Evolutionary conservation across 2,797 vertebrate genomes (phyloP).

Genomic region (Austrolebias charrua): DNA sequence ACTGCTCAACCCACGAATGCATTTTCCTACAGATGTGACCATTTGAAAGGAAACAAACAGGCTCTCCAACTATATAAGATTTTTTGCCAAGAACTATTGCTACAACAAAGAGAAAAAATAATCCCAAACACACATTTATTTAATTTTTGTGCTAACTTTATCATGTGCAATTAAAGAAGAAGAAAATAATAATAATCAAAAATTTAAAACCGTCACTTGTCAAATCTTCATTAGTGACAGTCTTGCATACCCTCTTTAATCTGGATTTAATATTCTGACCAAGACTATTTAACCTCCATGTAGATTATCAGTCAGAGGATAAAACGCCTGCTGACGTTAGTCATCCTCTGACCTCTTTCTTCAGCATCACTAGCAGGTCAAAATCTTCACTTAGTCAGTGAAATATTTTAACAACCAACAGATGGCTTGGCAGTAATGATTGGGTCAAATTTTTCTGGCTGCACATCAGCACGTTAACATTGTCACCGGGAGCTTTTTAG

Average conservation of each 20-base stretch:
- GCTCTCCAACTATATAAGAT: too few relatives aligned
- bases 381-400: slow-evolving; percentile 15
- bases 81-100: too few relatives aligned
- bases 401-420: slow-evolving; percentile 24
- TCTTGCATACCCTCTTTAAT: not conserved
- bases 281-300: not conserved
- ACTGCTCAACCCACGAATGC: too few relatives aligned
- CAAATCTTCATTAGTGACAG: too few relatives aligned
- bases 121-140: too few relatives aligned
- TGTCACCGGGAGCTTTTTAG: slow-evolving; percentile 4
- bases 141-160: too few relatives aligned
- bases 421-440: slow-evolving; percentile 4
- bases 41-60: too few relatives aligned
- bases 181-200: too few relatives aligned
- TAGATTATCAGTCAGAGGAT: slow-evolving; percentile 4
- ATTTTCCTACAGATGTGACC: too few relatives aligned
- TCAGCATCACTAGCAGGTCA: slow-evolving; percentile 8
- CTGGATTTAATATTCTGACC: slow-evolving; percentile 2
- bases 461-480: slow-evolving; percentile 1
- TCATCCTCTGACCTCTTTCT: slow-evolving; percentile 15
- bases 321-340: slow-evolving; percentile 7
- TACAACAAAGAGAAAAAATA: too few relatives aligned
- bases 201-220: too few relatives aligned
- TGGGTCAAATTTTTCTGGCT: slow-evolving; percentile 4
- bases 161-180: too few relatives aligned